Evolutionary conservation across 2,797 vertebrate species (phyloP).

Genomic region (Danio kyathit): DNA sequence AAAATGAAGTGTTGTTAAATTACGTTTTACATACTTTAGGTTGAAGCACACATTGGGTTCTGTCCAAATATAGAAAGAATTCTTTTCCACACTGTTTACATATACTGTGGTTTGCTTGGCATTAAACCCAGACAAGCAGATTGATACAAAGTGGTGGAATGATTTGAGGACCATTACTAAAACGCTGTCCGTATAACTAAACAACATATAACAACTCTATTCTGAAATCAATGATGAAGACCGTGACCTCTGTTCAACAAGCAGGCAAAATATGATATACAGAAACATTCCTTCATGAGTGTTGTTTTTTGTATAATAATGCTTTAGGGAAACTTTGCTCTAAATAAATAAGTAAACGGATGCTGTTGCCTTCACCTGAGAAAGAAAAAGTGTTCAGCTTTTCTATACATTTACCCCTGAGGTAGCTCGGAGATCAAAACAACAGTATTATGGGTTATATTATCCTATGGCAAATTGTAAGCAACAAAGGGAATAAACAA

Average conservation of each 20-base stretch:
- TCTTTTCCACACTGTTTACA: background rate
- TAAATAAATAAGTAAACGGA: background rate
- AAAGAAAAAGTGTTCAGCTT: slow-evolving; percentile 15
- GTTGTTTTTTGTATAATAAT: background rate
- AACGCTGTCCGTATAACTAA: background rate
- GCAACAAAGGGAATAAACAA: slow-evolving; percentile 30
- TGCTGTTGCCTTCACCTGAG: slow-evolving; percentile 15
- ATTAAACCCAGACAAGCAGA: background rate
- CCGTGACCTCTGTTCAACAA: background rate
- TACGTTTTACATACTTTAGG: background rate
- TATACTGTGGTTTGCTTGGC: background rate
- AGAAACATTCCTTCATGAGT: background rate
- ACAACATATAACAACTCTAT: background rate
- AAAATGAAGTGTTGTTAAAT: background rate
- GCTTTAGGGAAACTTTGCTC: background rate
- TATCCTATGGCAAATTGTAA: slow-evolving; percentile 8
- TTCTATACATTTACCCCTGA: slow-evolving; percentile 9
- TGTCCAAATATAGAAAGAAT: background rate
- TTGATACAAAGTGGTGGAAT: background rate
- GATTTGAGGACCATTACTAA: background rate
- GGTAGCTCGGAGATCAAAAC: slow-evolving; percentile 25
- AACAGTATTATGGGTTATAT: slow-evolving; percentile 26
- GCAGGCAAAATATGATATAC: background rate
- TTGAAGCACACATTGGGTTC: background rate
- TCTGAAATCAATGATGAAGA: background rate